Evolutionary conservation across 2,888 invertebrate genomes (phyloP).

Genomic region (Melanargia galathea): DNA sequence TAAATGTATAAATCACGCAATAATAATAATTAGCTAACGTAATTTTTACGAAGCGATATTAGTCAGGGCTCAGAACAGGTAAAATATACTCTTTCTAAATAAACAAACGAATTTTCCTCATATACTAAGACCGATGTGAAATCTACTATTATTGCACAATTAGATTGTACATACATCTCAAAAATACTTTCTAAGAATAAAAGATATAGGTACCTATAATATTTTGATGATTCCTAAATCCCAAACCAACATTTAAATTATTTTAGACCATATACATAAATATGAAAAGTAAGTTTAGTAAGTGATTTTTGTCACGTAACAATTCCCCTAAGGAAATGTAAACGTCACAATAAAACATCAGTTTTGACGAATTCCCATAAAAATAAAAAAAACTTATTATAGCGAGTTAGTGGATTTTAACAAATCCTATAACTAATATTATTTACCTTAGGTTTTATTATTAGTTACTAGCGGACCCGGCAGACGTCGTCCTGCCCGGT

Average conservation of each 20-base stretch:
- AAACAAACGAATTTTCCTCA: constrained; percentile 31
- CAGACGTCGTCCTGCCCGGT: too few species aligned
- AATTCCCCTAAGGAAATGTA: neutral
- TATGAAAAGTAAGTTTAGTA: neutral
- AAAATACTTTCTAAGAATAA: neutral
- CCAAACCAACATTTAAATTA: neutral
- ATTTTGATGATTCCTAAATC: too few species aligned
- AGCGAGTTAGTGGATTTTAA: neutral
- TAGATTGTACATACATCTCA: neutral
- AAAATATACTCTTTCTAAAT: constrained; percentile 24
- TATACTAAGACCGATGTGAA: constrained; percentile 7
- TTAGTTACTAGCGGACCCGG: too few species aligned
- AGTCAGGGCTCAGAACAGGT: constrained; percentile 32
- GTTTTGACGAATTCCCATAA: neutral
- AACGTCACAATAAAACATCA: neutral
- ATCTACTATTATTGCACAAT: constrained; percentile 5
- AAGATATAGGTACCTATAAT: too few species aligned
- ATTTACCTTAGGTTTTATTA: neutral
- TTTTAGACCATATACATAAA: neutral
- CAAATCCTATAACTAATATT: neutral
- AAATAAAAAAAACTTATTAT: neutral
- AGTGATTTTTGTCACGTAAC: neutral
- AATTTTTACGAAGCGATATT: constrained; percentile 26
- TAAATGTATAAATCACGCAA: constrained; percentile 11
- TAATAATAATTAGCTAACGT: constrained; percentile 21